These are phyloP conservation scores for Frankliniella intonsa DNA, from an alignment of 2,888 invertebrate species.

Conservation along the genomic window DNA sequence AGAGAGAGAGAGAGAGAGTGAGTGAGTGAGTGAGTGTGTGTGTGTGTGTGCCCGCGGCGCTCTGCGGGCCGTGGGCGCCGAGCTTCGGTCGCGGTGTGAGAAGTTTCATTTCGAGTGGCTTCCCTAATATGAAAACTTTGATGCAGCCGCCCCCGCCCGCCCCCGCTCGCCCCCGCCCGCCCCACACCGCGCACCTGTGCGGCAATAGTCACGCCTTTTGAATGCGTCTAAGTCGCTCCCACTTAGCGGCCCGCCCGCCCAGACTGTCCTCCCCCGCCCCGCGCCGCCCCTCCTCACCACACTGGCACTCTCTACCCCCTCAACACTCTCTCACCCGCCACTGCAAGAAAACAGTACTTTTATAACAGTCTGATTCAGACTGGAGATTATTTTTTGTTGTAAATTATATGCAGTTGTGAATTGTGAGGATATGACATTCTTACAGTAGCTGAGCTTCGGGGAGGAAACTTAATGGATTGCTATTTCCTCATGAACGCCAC, in stretches of 20 bases:
- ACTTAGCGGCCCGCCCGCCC: background rate
- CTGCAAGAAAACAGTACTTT: no score
- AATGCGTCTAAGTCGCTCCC: no score
- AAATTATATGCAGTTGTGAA: no score
- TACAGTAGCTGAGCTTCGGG: no score
- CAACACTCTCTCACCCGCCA: background rate
- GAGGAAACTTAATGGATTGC: no score
- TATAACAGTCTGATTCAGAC: no score
- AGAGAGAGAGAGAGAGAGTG: background rate
- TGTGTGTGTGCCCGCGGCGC: background rate
- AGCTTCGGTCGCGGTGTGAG: background rate
- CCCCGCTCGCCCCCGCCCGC: background rate
- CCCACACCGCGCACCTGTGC: background rate
- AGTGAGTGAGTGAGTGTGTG: background rate
- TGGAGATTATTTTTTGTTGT: no score
- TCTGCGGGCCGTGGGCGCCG: background rate
- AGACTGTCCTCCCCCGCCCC: background rate
- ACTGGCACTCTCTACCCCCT: background rate
- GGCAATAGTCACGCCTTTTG: background rate
- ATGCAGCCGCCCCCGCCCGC: background rate
- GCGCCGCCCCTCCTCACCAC: background rate
- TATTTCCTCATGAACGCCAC: no score
- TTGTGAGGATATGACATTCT: no score
- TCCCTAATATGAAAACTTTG: slow-evolving; percentile 22
- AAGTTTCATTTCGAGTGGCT: slow-evolving; percentile 22